phyloP scores from a whole-genome alignment of 2,888 invertebrate genomes.

The Cephonodes hylas region DNA sequence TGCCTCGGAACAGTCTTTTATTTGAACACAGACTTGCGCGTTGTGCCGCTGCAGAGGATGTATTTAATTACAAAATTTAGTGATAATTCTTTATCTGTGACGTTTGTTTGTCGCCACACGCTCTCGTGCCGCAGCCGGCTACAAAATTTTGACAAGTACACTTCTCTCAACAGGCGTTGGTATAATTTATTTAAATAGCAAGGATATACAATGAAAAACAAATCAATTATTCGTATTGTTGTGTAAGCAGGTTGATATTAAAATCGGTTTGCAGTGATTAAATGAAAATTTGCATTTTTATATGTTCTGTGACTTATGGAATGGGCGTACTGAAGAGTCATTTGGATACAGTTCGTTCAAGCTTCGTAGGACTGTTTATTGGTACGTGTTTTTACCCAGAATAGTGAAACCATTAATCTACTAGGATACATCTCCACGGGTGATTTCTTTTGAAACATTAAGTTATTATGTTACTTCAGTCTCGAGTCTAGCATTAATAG shows the following conservation, averaged over 20 bases:
- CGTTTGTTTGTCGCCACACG: conserved; percentile 14
- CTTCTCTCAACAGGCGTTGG: neutral
- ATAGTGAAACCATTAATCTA: too few relatives aligned
- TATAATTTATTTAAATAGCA: neutral
- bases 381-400: neutral
- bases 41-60: conserved; percentile 33
- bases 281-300: neutral
- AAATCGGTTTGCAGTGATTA: conserved; percentile 12
- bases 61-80: conserved; percentile 37
- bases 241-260: neutral
- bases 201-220: conserved; percentile 13
- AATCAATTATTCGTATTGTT: neutral
- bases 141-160: neutral
- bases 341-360: neutral
- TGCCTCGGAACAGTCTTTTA: neutral
- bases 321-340: neutral
- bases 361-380: neutral
- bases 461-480: too few relatives aligned
- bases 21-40: neutral
- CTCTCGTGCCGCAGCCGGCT: neutral
- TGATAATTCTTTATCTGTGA: conserved; percentile 43
- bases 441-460: too few relatives aligned
- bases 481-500: too few relatives aligned
- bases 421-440: too few relatives aligned
- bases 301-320: neutral